Evolutionary conservation across 2,797 vertebrate species (phyloP).

Genomic region (Helarctos malayanus): DNA sequence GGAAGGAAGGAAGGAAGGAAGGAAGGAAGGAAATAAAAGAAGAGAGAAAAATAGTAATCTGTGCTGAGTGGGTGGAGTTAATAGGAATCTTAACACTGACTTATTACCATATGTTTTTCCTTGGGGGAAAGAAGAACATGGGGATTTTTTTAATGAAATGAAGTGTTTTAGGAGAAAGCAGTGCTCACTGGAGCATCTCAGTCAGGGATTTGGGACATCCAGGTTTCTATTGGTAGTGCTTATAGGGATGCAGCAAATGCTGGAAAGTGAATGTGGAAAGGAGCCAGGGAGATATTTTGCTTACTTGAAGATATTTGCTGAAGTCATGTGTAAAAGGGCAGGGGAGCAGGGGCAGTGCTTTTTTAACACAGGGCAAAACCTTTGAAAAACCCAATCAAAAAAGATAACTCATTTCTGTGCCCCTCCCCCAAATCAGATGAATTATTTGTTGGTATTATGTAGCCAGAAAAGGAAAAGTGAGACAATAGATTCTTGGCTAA

Average conservation of each 20-base stretch:
- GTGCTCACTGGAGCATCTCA: not conserved
- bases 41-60: not conserved
- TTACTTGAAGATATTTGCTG: conserved; percentile 48
- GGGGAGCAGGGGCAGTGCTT: not conserved
- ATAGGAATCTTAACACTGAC: not conserved
- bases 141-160: not conserved
- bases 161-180: not conserved
- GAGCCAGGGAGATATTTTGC: conserved; percentile 2
- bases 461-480: conserved; percentile 52
- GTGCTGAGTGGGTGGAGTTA: not conserved
- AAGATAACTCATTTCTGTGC: conserved; percentile 36
- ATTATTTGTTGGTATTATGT: conserved; percentile 55
- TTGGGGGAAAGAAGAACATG: not conserved
- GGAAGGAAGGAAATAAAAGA: too few relatives aligned
- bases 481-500: conserved; percentile 31
- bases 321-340: conserved; percentile 34
- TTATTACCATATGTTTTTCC: not conserved
- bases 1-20: accelerated
- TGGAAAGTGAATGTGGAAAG: not conserved
- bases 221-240: not conserved
- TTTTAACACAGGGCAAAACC: conserved; percentile 19
- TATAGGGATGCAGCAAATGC: not conserved
- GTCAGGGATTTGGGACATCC: not conserved
- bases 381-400: conserved; percentile 56
- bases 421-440: not conserved